phyloP scores from a whole-genome alignment of 1,140 invertebrate genomes.

The Cotesia typhae region DNA sequence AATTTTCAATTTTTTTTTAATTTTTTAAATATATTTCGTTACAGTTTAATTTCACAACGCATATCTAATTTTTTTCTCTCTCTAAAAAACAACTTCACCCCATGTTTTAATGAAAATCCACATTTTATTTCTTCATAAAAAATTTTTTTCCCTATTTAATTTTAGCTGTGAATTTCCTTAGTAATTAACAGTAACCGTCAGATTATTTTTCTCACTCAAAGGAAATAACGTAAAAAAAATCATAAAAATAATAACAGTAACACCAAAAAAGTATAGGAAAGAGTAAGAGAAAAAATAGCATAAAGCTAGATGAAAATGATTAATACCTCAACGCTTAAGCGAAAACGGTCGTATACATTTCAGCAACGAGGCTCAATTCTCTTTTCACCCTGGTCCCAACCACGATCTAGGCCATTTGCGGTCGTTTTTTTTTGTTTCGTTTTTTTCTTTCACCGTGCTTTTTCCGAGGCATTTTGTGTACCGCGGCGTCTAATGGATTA shows the following conservation, averaged over 20 bases:
- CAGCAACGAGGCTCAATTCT: conserved; percentile 24
- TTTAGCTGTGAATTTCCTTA: background rate
- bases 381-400: conserved; percentile 13
- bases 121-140: background rate
- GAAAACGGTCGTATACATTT: conserved; percentile 21
- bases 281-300: background rate
- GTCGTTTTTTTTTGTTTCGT: background rate
- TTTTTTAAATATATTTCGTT: no score
- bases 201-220: background rate
- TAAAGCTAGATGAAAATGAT: conserved; percentile 20
- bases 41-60: no score
- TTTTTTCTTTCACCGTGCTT: background rate
- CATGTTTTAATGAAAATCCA: conserved; percentile 4
- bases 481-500: conserved; percentile 29
- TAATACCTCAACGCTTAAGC: background rate
- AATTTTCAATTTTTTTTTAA: background rate
- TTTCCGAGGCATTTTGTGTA: background rate
- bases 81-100: background rate
- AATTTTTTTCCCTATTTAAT: background rate
- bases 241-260: background rate
- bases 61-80: no score
- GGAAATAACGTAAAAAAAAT: background rate
- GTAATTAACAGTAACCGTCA: conserved; percentile 22
- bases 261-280: background rate
- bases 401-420: conserved; percentile 7